Conservation (phyloP, 2,888 invertebrate species). For the Euplexia lucipara region DNA sequence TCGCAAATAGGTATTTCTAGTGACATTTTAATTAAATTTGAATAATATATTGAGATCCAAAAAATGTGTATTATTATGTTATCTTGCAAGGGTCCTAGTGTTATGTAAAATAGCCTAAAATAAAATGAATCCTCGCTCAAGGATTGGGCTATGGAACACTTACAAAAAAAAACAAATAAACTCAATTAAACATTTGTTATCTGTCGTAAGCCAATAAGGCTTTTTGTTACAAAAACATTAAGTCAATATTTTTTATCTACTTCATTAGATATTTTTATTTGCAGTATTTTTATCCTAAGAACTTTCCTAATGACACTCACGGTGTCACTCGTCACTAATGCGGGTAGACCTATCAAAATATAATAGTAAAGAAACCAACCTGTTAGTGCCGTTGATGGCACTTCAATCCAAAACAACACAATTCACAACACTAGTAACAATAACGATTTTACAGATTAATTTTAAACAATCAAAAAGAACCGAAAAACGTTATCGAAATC, state of each 20-base stretch:
- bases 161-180: too few species aligned
- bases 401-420: slow-evolving; percentile 65
- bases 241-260: too few species aligned
- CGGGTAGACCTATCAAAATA: not conserved
- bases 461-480: slow-evolving; percentile 58
- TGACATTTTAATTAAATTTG: slow-evolving; percentile 16
- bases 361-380: slow-evolving; percentile 45
- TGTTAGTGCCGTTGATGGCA: slow-evolving; percentile 65
- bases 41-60: slow-evolving; percentile 14
- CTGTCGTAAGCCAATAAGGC: too few species aligned
- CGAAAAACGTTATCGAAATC: slow-evolving; percentile 60
- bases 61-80: not conserved
- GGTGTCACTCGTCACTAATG: not conserved
- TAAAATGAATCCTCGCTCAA: too few species aligned
- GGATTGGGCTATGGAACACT: too few species aligned
- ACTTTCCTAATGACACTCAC: not conserved
- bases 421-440: slow-evolving; percentile 57
- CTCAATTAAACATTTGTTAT: too few species aligned
- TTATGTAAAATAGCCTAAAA: too few species aligned
- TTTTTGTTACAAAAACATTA: too few species aligned
- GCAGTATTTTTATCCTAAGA: too few species aligned
- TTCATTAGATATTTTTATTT: too few species aligned
- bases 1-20: slow-evolving; percentile 31
- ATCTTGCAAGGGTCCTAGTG: too few species aligned
- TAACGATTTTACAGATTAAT: slow-evolving; percentile 55